These are phyloP conservation scores for Drosophila watanabei DNA, from an alignment of 1,140 invertebrate genomes.

Conservation along the genomic window DNA sequence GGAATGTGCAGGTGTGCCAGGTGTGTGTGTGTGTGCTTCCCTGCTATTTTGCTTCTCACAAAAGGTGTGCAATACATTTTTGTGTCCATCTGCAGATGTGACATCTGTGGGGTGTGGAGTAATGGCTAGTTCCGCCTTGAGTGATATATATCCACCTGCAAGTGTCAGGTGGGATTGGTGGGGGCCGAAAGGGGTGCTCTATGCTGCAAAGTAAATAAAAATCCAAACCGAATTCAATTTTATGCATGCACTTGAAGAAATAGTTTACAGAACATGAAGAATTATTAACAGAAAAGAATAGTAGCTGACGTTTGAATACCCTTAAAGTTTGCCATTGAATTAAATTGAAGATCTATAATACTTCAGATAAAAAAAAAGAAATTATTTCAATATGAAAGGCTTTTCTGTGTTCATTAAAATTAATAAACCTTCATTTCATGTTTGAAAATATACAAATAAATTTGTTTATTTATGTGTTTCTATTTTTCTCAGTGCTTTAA, in stretches of 20 bases:
- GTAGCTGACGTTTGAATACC: too few species aligned
- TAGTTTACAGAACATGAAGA: too few species aligned
- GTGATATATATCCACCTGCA: conserved; percentile 52
- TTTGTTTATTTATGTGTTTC: too few species aligned
- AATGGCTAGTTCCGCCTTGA: conserved; percentile 31
- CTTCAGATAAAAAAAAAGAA: too few species aligned
- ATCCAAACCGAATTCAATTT: conserved; percentile 68
- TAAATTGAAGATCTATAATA: too few species aligned
- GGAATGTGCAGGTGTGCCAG: conserved; percentile 22
- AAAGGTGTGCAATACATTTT: conserved; percentile 26
- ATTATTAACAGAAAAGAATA: too few species aligned
- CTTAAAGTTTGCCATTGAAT: too few species aligned
- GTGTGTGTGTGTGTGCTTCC: conserved; percentile 18
- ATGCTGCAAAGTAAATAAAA: conserved; percentile 66
- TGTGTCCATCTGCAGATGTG: conserved; percentile 26
- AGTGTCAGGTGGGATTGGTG: conserved; percentile 4
- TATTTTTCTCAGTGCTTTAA: neutral
- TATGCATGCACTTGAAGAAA: conserved; percentile 54
- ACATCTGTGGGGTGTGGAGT: neutral
- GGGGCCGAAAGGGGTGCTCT: neutral
- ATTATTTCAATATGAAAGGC: too few species aligned
- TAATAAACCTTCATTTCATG: too few species aligned
- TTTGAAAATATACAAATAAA: too few species aligned
- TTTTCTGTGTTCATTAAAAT: too few species aligned
- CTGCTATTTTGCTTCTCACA: conserved; percentile 4